Conservation (phyloP, 2,888 invertebrate genomes). For the Yponomeuta sedellus region DNA sequence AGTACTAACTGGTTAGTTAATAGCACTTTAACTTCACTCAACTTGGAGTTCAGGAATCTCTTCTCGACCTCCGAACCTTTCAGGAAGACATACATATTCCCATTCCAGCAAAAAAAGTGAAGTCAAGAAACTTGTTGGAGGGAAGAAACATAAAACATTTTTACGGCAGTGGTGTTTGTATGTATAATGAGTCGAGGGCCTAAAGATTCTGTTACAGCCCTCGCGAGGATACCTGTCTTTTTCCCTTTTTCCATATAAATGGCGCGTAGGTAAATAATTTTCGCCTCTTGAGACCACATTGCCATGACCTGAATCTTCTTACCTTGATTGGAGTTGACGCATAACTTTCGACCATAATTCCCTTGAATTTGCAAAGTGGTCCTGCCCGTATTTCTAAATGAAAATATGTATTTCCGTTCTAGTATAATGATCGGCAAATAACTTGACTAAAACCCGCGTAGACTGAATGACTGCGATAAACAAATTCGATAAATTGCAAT, state of each 20-base stretch:
- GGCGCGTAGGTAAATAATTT: constrained; percentile 9
- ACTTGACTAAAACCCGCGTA: too few relatives aligned
- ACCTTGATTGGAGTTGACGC: background rate
- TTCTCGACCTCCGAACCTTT: background rate
- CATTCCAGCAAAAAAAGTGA: background rate
- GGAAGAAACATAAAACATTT: constrained; percentile 12
- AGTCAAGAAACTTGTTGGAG: background rate
- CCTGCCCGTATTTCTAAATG: background rate
- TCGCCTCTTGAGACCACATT: background rate
- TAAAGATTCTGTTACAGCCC: constrained; percentile 12
- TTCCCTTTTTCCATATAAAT: constrained; percentile 1
- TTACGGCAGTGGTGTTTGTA: constrained; percentile 9
- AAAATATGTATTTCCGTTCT: background rate
- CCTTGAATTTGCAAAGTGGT: background rate
- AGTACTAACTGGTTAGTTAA: too few relatives aligned
- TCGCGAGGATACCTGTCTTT: constrained; percentile 18
- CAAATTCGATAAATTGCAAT: too few relatives aligned
- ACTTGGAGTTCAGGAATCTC: background rate
- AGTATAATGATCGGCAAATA: too few relatives aligned
- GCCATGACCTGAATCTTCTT: constrained; percentile 2
- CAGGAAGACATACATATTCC: background rate
- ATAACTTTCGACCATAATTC: background rate
- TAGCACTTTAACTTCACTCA: background rate
- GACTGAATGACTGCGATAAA: too few relatives aligned
- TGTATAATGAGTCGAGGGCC: constrained; percentile 14